A percentile compares a stretch with the other conserved stretches of the same genome.
These are phyloP conservation scores for Lasioglossum lativentre DNA, from an alignment of 2,888 invertebrate genomes.

Conservation along the genomic window DNA sequence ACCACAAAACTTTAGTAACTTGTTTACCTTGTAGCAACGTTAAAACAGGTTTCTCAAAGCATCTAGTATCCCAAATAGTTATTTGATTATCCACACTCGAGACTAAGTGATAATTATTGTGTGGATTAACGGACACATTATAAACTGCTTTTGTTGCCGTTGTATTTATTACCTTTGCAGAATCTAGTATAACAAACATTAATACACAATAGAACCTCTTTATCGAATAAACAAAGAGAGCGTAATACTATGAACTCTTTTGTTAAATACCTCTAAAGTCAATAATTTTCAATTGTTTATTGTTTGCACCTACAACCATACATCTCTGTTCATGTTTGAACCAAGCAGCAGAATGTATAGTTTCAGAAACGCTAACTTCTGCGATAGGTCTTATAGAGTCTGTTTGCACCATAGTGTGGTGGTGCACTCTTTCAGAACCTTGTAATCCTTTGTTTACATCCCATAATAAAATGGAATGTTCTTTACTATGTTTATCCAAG, in stretches of 20 bases:
- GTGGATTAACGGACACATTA: conserved; percentile 92
- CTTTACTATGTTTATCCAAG: conserved; percentile 95
- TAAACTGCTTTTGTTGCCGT: conserved; percentile 93
- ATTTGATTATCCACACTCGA: conserved; percentile 93
- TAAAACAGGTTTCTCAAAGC: conserved; percentile 93
- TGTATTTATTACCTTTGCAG: conserved; percentile 88
- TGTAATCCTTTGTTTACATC: conserved; percentile 88
- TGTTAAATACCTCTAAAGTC: conserved; percentile 93
- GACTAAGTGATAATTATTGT: conserved; percentile 92
- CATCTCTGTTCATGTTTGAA: conserved; percentile 90
- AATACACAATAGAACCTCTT: conserved; percentile 11
- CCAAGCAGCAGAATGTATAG: conserved; percentile 94
- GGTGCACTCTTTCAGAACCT: conserved; percentile 80
- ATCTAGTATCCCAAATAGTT: conserved; percentile 95
- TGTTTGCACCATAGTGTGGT: conserved; percentile 83
- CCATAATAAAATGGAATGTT: conserved; percentile 95
- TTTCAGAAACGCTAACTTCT: conserved; percentile 94
- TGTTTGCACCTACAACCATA: conserved; percentile 95
- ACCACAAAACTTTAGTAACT: conserved; percentile 93
- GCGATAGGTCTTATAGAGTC: conserved; percentile 88
- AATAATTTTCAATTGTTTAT: conserved; percentile 94
- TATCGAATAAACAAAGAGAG: neutral
- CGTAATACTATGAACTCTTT: neutral
- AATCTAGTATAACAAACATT: conserved; percentile 86
- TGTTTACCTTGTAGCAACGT: conserved; percentile 89